Evolutionary conservation across 2,113 vertebrate species (phyloP), one percentile per base, ranked within the genome.

Genomic region (Centropus unirufus): DNA sequence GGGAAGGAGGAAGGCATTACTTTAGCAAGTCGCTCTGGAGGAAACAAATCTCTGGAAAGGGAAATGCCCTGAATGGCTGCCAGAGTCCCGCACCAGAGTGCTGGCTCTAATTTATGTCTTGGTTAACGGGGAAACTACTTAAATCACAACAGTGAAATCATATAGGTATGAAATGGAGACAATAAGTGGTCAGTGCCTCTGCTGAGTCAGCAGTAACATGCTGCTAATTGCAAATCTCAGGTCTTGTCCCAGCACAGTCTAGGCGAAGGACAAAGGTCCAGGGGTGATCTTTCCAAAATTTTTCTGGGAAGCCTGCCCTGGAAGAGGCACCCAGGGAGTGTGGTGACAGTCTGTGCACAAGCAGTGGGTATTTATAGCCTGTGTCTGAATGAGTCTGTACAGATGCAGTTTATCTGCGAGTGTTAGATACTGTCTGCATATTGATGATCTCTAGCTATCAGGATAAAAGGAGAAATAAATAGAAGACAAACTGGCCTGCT

Each of bases 41-140:
- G 96, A 96, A 97, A 92, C 91, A 82, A 89, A 94, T 64, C 77
- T 76, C 76, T 95, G 87, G 89, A 93, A 96, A 92, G 85, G 93
- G 93, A 95, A 96, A 91, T 94, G 76, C 75, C 67, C 94, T 84
- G 75, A 89, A 88, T 26, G 78, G 89, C 86, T 97, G 90, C 27
- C 90, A 86, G 90, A 75, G 93, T 84, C 69, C 58, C 1, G 3
- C 0, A 3, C 90, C 34, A 13, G 62, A 87, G n/a, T 17, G 54
- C 58, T 58, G 83, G 30, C 90, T 90, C 51, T 92, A 95, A 96
- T 95, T 96, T 95, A 96, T 90, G 69, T 72, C 57, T 54, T 0
- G 0, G 57, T 57, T 95, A 90, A 57, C 22, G 20, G 44, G 76
- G 49, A 54, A 92, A 67, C 58, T 21, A 62, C 90, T 69, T 95